Percentiles rank a stretch among this genome's conserved stretches.
These are phyloP conservation scores for Nomada fucata DNA, from an alignment of 2,888 invertebrate genomes.

Conservation along the genomic window DNA sequence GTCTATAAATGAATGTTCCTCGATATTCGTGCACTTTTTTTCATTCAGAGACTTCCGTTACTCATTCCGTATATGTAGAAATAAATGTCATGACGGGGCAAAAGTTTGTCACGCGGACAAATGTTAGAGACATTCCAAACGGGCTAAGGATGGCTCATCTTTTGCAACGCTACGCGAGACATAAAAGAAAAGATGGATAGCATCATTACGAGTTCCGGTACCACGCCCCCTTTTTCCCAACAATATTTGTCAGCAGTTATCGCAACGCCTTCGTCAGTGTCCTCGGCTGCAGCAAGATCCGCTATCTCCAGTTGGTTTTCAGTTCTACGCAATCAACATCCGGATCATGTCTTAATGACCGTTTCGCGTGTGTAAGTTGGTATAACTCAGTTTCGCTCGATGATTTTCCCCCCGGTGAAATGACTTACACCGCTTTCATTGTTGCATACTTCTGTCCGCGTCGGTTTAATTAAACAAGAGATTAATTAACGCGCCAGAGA, in stretches of 20 bases:
- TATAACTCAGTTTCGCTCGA: constrained; percentile 48
- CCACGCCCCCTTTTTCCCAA: constrained; percentile 53
- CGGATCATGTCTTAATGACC: constrained; percentile 50
- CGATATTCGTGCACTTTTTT: too few relatives aligned
- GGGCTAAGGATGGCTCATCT: constrained; percentile 71
- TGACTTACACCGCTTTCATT: constrained; percentile 48
- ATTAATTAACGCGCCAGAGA: constrained; percentile 41
- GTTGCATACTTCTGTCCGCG: constrained; percentile 25
- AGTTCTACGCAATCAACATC: constrained; percentile 38
- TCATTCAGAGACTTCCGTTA: too few relatives aligned
- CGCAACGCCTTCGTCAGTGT: constrained; percentile 83
- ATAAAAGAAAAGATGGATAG: constrained; percentile 84
- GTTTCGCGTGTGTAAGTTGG: constrained; percentile 52
- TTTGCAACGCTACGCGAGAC: constrained; percentile 83
- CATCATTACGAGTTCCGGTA: constrained; percentile 82
- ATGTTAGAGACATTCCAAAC: constrained; percentile 48
- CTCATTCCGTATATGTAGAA: too few relatives aligned
- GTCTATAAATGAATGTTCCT: too few relatives aligned
- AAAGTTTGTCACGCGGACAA: constrained; percentile 45
- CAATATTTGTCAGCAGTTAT: constrained; percentile 83
- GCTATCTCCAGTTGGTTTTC: constrained; percentile 62
- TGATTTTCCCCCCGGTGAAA: constrained; percentile 28
- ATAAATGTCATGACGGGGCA: too few relatives aligned
- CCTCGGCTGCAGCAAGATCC: constrained; percentile 74
- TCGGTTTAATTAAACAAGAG: constrained; percentile 50